Conservation (phyloP, 2,797 vertebrate species). For the Sparus aurata region DNA sequence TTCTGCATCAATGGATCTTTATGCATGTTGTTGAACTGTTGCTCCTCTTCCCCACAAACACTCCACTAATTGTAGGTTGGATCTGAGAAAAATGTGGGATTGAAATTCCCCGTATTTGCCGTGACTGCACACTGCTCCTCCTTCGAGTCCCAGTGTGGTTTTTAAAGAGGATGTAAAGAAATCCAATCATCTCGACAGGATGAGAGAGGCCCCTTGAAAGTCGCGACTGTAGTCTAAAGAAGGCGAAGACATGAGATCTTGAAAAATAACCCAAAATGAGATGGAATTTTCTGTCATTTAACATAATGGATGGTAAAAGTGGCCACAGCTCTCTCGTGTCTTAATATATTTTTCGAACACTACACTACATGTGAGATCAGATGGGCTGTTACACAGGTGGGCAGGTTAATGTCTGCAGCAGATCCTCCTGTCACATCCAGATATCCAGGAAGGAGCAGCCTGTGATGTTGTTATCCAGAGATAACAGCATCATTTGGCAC, state of each 20-base stretch:
- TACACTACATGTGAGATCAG: not conserved
- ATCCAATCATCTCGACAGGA: conserved; percentile 39
- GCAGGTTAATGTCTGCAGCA: conserved; percentile 53
- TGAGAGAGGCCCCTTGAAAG: conserved; percentile 18
- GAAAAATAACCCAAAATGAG: conserved; percentile 9
- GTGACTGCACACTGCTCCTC: conserved; percentile 48
- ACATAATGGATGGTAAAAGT: not conserved
- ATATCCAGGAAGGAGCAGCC: conserved; percentile 84
- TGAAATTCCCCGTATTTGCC: conserved; percentile 64
- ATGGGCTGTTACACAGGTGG: not conserved
- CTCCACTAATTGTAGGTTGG: conserved; percentile 81
- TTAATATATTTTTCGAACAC: not conserved
- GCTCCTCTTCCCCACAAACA: conserved; percentile 69
- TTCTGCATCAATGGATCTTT: conserved; percentile 44
- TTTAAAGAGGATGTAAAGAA: conserved; percentile 62
- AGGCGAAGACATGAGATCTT: conserved; percentile 7
- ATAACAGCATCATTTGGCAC: conserved; percentile 37
- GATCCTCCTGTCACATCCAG: conserved; percentile 87
- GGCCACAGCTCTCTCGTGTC: not conserved
- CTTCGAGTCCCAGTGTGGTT: conserved; percentile 59
- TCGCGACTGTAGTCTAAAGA: conserved; percentile 3
- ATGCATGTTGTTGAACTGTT: conserved; percentile 55
- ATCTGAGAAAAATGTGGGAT: conserved; percentile 66
- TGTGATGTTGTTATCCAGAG: conserved; percentile 30
- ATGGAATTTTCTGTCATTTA: not conserved